Percentiles rank a stretch among this genome's conserved stretches.
Evolutionary conservation across 2,888 invertebrate genomes (phyloP).

Genomic region (Diogma glabrata): DNA sequence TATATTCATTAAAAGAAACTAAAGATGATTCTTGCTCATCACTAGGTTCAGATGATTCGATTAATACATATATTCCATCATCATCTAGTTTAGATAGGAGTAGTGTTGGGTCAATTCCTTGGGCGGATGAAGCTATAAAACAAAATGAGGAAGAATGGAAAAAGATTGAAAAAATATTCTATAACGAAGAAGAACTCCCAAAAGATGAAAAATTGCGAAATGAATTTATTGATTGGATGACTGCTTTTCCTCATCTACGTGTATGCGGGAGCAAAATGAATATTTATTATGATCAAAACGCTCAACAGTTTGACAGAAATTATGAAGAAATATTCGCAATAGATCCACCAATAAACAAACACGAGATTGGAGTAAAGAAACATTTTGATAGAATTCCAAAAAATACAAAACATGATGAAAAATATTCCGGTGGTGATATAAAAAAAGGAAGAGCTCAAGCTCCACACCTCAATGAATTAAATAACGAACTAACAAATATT

Average conservation of each 20-base stretch:
- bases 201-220: slow-evolving; percentile 27
- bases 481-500: neutral
- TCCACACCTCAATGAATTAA: slow-evolving; percentile 4
- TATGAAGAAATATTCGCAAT: slow-evolving; percentile 14
- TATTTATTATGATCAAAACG: neutral
- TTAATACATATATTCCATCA: neutral
- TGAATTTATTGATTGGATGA: slow-evolving; percentile 35
- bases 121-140: slow-evolving; percentile 37
- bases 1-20: slow-evolving; percentile 3
- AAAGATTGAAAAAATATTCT: slow-evolving; percentile 31
- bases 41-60: neutral
- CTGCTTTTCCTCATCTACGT: slow-evolving; percentile 27
- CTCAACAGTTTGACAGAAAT: neutral
- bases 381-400: too few species aligned
- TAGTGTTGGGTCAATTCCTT: slow-evolving; percentile 35
- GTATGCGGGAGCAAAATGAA: slow-evolving; percentile 12
- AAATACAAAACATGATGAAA: neutral
- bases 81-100: slow-evolving; percentile 28
- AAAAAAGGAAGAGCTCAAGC: too few species aligned
- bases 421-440: neutral
- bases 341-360: slow-evolving; percentile 11
- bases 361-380: neutral
- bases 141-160: slow-evolving; percentile 36
- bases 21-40: neutral
- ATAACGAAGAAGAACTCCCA: slow-evolving; percentile 26